Evolutionary conservation across 2,888 invertebrate genomes (phyloP).

Genomic region (Liopterus haemorrhoidalis): DNA sequence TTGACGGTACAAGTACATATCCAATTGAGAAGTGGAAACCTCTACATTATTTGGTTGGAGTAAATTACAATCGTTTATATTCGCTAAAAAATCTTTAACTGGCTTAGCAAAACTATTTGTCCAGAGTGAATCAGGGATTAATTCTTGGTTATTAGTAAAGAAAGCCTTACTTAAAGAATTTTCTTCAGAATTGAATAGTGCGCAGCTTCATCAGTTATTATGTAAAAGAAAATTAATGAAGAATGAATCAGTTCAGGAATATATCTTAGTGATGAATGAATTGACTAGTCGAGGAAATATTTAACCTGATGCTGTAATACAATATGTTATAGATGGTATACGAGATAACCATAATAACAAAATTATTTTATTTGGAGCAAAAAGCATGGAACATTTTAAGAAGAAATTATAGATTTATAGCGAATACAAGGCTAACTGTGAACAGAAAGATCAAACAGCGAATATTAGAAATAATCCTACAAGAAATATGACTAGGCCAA

Average conservation of each 20-base stretch:
- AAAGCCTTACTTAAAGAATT: slow-evolving; percentile 7
- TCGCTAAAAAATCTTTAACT: slow-evolving; percentile 12
- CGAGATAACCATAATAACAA: neutral
- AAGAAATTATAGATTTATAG: neutral
- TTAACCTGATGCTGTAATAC: neutral
- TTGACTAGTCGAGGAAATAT: slow-evolving; percentile 15
- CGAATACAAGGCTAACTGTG: too few species aligned
- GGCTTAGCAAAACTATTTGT: slow-evolving; percentile 18
- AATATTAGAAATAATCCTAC: too few species aligned
- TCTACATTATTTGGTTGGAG: slow-evolving; percentile 14
- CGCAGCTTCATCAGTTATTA: slow-evolving; percentile 19
- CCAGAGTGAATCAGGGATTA: slow-evolving; percentile 16
- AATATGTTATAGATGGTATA: slow-evolving; percentile 5
- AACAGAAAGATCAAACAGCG: too few species aligned
- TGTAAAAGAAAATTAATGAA: slow-evolving; percentile 14
- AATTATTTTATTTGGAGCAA: slow-evolving; percentile 1
- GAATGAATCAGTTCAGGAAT: slow-evolving; percentile 23
- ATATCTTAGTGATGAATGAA: slow-evolving; percentile 25
- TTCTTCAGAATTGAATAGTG: slow-evolving; percentile 8
- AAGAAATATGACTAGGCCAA: too few species aligned
- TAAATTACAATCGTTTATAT: slow-evolving; percentile 21
- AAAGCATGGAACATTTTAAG: neutral
- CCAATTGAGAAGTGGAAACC: slow-evolving; percentile 21
- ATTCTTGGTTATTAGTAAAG: slow-evolving; percentile 12
- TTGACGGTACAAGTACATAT: slow-evolving; percentile 6